phyloP scores from a whole-genome alignment of 2,888 invertebrate species.

The Bombylius major region DNA sequence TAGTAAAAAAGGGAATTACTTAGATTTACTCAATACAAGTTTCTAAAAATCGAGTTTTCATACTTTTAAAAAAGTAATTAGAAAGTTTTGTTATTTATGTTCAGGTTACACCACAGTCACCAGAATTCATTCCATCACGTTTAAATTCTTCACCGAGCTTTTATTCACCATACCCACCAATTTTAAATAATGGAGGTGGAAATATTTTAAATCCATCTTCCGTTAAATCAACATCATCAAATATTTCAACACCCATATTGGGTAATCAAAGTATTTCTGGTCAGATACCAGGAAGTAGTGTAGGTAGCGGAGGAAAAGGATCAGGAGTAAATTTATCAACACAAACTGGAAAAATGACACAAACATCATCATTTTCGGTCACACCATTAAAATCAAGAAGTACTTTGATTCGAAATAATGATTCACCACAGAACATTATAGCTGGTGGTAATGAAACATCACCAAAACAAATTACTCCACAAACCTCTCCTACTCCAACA shows the following conservation, averaged over 20 bases:
- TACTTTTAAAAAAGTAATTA: no score
- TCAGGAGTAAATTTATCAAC: slow-evolving; percentile 14
- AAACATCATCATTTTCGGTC: slow-evolving; percentile 16
- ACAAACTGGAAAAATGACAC: slow-evolving; percentile 22
- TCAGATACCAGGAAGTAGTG: slow-evolving; percentile 21
- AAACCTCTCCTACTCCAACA: slow-evolving; percentile 37
- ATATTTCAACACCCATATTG: slow-evolving; percentile 18
- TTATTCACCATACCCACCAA: slow-evolving; percentile 33
- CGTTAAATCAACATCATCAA: slow-evolving; percentile 13
- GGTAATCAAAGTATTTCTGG: slow-evolving; percentile 27
- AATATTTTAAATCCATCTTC: slow-evolving; percentile 15
- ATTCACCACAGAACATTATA: slow-evolving; percentile 28
- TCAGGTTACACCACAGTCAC: slow-evolving; percentile 41
- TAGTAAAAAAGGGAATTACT: no score
- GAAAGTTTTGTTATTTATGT: no score
- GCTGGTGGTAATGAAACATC: slow-evolving; percentile 31
- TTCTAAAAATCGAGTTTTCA: no score
- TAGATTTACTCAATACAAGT: no score
- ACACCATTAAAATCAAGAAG: slow-evolving; percentile 18
- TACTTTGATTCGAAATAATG: slow-evolving; percentile 22
- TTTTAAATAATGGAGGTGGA: slow-evolving; percentile 29
- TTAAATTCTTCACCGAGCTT: slow-evolving; percentile 34
- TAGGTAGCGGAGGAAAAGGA: neutral
- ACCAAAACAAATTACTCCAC: slow-evolving; percentile 39
- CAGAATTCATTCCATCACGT: slow-evolving; percentile 42